Evolutionary conservation across 2,797 vertebrate genomes (phyloP).

Genomic region (Chelidonichthys spinosus): DNA sequence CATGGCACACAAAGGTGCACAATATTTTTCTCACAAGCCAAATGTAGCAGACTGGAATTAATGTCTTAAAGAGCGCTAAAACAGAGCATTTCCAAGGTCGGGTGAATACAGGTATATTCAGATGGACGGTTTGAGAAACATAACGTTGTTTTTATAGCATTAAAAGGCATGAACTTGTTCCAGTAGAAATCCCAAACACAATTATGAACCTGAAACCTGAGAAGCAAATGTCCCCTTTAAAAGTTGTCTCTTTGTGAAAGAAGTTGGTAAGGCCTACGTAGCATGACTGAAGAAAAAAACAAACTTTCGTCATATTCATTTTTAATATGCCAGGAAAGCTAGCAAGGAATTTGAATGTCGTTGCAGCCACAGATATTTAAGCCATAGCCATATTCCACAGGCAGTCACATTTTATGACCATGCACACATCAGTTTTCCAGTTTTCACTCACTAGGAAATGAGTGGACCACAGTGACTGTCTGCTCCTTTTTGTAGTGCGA

Average conservation of each 20-base stretch:
- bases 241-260: not conserved
- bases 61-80: too few species aligned
- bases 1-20: too few species aligned
- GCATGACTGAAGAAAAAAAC: not conserved
- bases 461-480: not conserved
- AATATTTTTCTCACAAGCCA: too few species aligned
- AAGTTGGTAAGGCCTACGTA: not conserved
- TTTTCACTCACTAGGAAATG: not conserved
- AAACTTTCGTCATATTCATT: not conserved
- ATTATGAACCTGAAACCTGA: not conserved
- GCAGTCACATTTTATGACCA: not conserved
- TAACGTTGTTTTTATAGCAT: not conserved
- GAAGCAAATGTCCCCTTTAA: not conserved
- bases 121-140: not conserved
- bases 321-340: not conserved
- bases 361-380: constrained; percentile 3
- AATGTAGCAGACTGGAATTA: too few species aligned
- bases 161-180: not conserved
- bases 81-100: too few species aligned
- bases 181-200: not conserved
- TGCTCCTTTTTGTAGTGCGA: not conserved
- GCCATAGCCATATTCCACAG: not conserved
- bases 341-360: not conserved
- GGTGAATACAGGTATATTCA: too few species aligned
- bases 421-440: not conserved